Base-by-base conservation (phyloP, 2,888 invertebrate genomes). In the Machimus rusticus region DNA sequence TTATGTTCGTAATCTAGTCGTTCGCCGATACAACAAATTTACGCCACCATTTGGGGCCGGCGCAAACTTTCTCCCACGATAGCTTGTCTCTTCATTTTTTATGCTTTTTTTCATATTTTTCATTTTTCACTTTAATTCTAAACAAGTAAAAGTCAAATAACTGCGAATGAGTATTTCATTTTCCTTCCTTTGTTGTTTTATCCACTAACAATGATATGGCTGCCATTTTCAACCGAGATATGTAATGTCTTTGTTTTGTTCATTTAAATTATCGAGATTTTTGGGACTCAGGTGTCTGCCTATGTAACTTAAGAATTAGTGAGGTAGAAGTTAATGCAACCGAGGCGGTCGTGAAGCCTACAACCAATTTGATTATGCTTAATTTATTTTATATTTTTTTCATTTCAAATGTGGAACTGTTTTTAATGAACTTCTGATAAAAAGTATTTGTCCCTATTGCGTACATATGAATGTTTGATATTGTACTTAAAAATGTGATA, bases 191-290 rank as follows among this genome's bases (percentile, higher is more conserved):
- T 66, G 66, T 66, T 66, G 66, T 66, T 66, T 85, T 74, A 74
- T 85, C 74, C 43, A 74, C 74, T 85, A 85, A 74, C 85, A 85
- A 85, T 85, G 85, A 85, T 85, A 85, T 85, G 85, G 85, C 85
- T 85, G 85, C 85, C 85, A 74, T 57, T 85, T 74, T 74, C 85
- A 85, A 85, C 85, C 57, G 28, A 85, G 85, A 85, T 85, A 85
- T 85, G 85, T 85, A 39, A 85, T 46, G 66, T 85, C 31, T 46
- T 43, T 74, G 23, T 74, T 46, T 82, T 82, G 82, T 82, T 34
- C 16, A 31, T 34, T 57, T 57, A 57, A 57, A 82, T 34, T 76
- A 57, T 66, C 34, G 51, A 51, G 82, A 82, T 82, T 82, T 82
- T 57, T 82, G 82, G 57, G 57, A 39, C 55, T 37, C 76, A 34